These are phyloP conservation scores for Paramisgurnus dabryanus DNA, from an alignment of 2,113 vertebrate species.

Conservation along the genomic window DNA sequence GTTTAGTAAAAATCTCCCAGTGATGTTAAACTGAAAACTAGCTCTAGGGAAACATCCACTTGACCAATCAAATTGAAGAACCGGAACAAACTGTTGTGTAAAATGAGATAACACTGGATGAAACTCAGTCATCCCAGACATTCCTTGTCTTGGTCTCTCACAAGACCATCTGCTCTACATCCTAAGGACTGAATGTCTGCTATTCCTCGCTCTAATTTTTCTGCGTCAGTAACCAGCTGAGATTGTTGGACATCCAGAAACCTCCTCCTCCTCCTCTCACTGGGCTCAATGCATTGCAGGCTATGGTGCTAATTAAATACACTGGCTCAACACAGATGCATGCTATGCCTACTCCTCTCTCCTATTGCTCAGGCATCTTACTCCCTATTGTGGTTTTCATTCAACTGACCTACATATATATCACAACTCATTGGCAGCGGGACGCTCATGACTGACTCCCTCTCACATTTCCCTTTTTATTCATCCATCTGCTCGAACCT, in stretches of 20 bases:
- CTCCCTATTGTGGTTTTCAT: constrained; percentile 1
- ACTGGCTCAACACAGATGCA: constrained; percentile 33
- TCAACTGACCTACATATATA: constrained; percentile 30
- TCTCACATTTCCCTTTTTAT: background rate
- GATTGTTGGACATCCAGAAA: constrained; percentile 20
- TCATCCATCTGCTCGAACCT: background rate
- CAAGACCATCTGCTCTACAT: constrained; percentile 43
- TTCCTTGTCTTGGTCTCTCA: background rate
- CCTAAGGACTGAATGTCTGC: constrained; percentile 18
- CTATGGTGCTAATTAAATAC: constrained; percentile 43
- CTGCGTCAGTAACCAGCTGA: constrained; percentile 6
- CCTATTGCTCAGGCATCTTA: background rate
- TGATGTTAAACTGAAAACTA: too few relatives aligned
- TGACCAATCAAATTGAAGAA: too few relatives aligned
- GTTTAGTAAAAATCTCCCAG: too few relatives aligned
- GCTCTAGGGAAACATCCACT: too few relatives aligned
- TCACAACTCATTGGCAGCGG: background rate
- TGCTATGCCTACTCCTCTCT: background rate
- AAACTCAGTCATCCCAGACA: background rate
- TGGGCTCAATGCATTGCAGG: constrained; percentile 31
- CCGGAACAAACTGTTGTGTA: background rate
- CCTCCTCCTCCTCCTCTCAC: background rate
- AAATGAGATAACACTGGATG: background rate
- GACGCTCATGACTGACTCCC: background rate
- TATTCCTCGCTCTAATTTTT: constrained; percentile 3